These are phyloP conservation scores for Gallinago jamesoni DNA, from an alignment of 2,113 vertebrate species.

Conservation along the genomic window DNA sequence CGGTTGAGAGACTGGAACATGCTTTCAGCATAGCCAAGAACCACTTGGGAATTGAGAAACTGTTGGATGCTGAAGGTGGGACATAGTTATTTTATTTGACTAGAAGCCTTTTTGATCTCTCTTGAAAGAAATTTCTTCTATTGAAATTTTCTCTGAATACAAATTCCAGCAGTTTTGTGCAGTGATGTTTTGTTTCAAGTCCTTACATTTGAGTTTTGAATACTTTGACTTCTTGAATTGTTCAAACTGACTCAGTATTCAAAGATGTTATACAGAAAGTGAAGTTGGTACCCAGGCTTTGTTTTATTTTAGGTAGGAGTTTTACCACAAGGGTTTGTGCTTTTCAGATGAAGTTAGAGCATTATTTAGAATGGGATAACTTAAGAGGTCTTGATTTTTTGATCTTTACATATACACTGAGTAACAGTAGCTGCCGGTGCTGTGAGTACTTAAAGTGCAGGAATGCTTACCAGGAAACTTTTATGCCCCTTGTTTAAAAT, in stretches of 20 bases:
- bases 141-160: background rate
- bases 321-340: background rate
- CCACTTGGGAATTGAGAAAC: slow-evolving; percentile 89
- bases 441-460: background rate
- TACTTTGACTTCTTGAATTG: background rate
- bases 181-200: background rate
- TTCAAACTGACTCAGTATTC: background rate
- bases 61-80: slow-evolving; percentile 95
- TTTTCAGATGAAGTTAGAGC: background rate
- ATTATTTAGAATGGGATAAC: background rate
- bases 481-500: background rate
- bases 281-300: background rate
- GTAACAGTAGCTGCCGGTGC: background rate
- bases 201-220: background rate
- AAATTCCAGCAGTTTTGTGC: background rate
- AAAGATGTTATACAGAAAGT: background rate
- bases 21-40: slow-evolving; percentile 90
- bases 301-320: background rate
- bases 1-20: slow-evolving; percentile 87
- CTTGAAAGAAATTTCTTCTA: background rate
- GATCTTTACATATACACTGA: background rate
- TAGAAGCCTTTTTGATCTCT: background rate
- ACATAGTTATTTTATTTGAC: background rate
- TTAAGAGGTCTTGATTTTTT: background rate
- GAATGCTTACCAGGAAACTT: background rate